Percentiles rank a stretch among this genome's conserved stretches.
Conservation (phyloP, 2,888 invertebrate species). For the Sepiola atlantica region DNA sequence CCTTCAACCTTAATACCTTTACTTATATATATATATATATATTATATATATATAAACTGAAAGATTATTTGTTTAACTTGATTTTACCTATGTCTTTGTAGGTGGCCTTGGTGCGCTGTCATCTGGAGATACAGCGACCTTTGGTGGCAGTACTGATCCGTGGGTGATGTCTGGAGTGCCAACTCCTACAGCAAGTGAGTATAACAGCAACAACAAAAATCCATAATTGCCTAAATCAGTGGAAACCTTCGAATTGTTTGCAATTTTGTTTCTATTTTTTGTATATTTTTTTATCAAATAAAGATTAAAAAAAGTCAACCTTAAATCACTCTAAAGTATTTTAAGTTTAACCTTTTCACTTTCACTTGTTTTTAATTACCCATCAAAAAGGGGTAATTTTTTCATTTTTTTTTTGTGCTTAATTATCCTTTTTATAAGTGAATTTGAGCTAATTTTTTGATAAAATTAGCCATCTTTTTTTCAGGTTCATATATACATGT, state of each 20-base stretch:
- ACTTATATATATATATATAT: too few relatives aligned
- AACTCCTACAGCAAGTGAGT: constrained; percentile 52
- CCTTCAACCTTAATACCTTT: too few relatives aligned
- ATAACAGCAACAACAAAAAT: too few relatives aligned
- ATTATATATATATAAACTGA: too few relatives aligned
- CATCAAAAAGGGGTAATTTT: too few relatives aligned
- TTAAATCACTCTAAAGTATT: background rate
- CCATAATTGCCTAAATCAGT: background rate
- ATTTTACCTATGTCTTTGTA: constrained; percentile 37
- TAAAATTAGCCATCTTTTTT: too few relatives aligned
- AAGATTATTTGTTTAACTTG: background rate
- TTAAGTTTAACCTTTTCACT: background rate
- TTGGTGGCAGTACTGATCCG: constrained; percentile 52
- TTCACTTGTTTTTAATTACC: background rate
- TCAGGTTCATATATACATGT: background rate
- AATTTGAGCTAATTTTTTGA: too few relatives aligned
- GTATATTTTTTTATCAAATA: background rate
- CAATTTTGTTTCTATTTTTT: background rate
- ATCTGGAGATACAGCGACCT: constrained; percentile 53
- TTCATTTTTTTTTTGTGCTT: background rate
- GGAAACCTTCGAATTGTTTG: background rate
- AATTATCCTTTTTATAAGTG: background rate
- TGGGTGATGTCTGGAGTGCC: constrained; percentile 54
- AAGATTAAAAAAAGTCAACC: background rate
- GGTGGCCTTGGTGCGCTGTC: constrained; percentile 53